phyloP scores from a whole-genome alignment of 2,888 invertebrate species.

The Apodemia zela region DNA sequence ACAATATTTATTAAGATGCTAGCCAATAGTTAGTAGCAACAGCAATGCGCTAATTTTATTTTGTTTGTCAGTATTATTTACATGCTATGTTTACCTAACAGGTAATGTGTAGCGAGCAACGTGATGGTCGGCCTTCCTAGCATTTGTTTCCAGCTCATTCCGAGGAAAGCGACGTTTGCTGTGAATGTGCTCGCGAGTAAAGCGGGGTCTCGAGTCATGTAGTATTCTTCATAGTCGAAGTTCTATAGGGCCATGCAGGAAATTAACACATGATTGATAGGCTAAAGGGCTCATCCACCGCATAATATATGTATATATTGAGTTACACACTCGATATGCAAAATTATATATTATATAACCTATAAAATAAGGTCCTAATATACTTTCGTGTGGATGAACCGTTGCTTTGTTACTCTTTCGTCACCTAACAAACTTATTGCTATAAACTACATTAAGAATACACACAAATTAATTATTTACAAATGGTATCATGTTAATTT shows the following conservation, averaged over 20 bases:
- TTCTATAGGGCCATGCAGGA: slow-evolving; percentile 83
- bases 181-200: slow-evolving; percentile 96
- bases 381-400: not conserved
- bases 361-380: too few species aligned
- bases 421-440: not conserved
- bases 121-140: slow-evolving; percentile 97
- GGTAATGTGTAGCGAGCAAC: slow-evolving; percentile 90
- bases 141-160: slow-evolving; percentile 98
- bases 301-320: not conserved
- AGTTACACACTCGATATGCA: not conserved
- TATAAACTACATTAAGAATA: not conserved
- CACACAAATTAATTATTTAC: not conserved
- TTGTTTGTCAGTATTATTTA: not conserved
- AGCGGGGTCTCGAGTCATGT: slow-evolving; percentile 97
- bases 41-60: slow-evolving; percentile 11
- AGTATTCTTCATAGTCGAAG: slow-evolving; percentile 96
- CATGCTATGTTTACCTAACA: slow-evolving; percentile 85
- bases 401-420: not conserved
- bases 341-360: too few species aligned
- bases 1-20: not conserved
- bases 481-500: not conserved
- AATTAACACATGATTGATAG: slow-evolving; percentile 29
- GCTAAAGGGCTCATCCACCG: slow-evolving; percentile 2
- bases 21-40: slow-evolving; percentile 9
- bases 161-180: slow-evolving; percentile 96